Evolutionary conservation across 2,888 invertebrate genomes (phyloP).

Genomic region (Pantelozetes paolii): DNA sequence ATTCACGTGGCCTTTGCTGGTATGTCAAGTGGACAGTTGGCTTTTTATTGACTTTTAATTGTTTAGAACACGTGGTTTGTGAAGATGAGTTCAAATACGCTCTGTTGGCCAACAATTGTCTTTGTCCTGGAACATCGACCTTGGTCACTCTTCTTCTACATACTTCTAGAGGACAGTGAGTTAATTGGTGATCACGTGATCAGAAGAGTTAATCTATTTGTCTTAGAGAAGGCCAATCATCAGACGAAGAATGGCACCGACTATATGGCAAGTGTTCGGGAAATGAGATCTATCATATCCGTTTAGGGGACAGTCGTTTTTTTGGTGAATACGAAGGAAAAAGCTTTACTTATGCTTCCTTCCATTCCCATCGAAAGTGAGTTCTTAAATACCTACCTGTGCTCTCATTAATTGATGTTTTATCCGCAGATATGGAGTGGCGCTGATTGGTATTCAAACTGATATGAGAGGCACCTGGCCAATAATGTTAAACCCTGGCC

Average conservation of each 20-base stretch:
- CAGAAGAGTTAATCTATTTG: background rate
- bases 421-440: slow-evolving; percentile 77
- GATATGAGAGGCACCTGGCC: slow-evolving; percentile 90
- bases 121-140: slow-evolving; percentile 95
- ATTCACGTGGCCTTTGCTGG: slow-evolving; percentile 94
- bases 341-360: slow-evolving; percentile 98
- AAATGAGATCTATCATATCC: slow-evolving; percentile 98
- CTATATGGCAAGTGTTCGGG: slow-evolving; percentile 98
- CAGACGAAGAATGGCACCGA: slow-evolving; percentile 95
- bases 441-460: slow-evolving; percentile 87
- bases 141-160: slow-evolving; percentile 90
- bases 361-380: slow-evolving; percentile 96
- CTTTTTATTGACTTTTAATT: no score
- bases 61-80: slow-evolving; percentile 87
- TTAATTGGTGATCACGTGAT: slow-evolving; percentile 49
- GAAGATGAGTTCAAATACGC: slow-evolving; percentile 98
- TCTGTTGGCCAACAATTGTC: slow-evolving; percentile 93
- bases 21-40: no score
- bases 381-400: no score
- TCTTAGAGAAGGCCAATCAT: slow-evolving; percentile 82
- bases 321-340: slow-evolving; percentile 98
- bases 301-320: slow-evolving; percentile 87
- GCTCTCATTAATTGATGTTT: background rate
- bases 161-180: slow-evolving; percentile 96
- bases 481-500: slow-evolving; percentile 92